Evolutionary conservation across 2,113 vertebrate species (phyloP).

Genomic region (Porphyrio hochstetteri): DNA sequence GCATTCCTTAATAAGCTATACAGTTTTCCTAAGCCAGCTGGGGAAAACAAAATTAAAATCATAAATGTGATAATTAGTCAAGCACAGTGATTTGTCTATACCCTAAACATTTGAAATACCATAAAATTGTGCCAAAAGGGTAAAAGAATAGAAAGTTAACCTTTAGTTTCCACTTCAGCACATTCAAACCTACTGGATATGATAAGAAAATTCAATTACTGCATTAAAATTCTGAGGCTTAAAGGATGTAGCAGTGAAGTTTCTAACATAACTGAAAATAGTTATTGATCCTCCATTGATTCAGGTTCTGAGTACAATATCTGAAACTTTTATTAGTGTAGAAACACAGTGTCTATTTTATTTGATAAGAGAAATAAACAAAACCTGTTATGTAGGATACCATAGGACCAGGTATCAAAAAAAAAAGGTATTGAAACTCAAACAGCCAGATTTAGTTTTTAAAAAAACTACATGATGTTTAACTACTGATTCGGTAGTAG

Average conservation of each 20-base stretch:
- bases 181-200: neutral
- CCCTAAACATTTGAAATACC: neutral
- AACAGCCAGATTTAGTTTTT: neutral
- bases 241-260: neutral
- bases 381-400: neutral
- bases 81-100: neutral
- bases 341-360: neutral
- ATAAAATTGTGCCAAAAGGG: neutral
- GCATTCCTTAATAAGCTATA: neutral
- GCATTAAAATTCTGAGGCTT: neutral
- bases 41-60: neutral
- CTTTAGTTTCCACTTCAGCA: neutral
- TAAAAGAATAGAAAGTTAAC: neutral
- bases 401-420: neutral
- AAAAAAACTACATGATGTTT: neutral
- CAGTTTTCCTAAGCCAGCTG: neutral
- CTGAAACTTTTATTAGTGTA: neutral
- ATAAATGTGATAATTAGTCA: neutral
- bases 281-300: neutral
- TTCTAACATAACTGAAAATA: neutral
- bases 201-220: neutral
- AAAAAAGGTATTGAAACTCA: neutral
- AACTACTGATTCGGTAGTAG: neutral
- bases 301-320: neutral
- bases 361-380: neutral